Evolutionary conservation across 2,888 invertebrate species (phyloP), one percentile per base, ranked within the genome.

Genomic region (Ctena decussata): DNA sequence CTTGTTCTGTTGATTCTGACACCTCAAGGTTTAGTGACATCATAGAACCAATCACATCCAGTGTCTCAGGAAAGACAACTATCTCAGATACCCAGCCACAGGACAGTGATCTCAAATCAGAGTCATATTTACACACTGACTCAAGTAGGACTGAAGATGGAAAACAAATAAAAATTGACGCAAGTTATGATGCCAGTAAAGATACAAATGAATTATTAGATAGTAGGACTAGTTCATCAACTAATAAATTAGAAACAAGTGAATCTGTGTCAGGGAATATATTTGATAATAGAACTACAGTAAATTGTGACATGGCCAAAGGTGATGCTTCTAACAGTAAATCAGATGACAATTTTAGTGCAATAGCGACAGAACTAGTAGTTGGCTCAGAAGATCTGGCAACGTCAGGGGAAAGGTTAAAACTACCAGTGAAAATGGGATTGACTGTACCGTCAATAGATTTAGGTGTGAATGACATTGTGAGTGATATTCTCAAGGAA

Each of bases 401-500:
- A 6, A n/a, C 30, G 21, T 30, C 53, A 15, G 53, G n/a, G 11
- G 27, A 44, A 21, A 8, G 6, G 8, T 27, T 57, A 8, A 57
- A 57, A 57, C 27, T 57, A 27, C 57, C 57, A 6, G 49, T 74
- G 15, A 74, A 35, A 18, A 18, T 41, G 15, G 72, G 3, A 21
- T 72, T 46, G n/a, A 24, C 41, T 24, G 32, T n/a, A 97, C 96
- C 0, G 27, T 30, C 27, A 15, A 27, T 57, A 15, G 57, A 57
- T 24, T 3, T 57, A 11, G 57, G 57, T 8, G 57, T 57, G 57
- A 15, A 30, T 30, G 96, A 96, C 65, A 96, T 96, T 15, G 96
- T 96, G 82, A 96, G 96, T 46, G 97, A 97, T 60, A 95, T 95
- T 87, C 81, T 95, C 76, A 86, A 85, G 21, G 89, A 87, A 37